phyloP scores from a whole-genome alignment of 1,140 invertebrate species.

The Aphelenchoides fujianensis region DNA sequence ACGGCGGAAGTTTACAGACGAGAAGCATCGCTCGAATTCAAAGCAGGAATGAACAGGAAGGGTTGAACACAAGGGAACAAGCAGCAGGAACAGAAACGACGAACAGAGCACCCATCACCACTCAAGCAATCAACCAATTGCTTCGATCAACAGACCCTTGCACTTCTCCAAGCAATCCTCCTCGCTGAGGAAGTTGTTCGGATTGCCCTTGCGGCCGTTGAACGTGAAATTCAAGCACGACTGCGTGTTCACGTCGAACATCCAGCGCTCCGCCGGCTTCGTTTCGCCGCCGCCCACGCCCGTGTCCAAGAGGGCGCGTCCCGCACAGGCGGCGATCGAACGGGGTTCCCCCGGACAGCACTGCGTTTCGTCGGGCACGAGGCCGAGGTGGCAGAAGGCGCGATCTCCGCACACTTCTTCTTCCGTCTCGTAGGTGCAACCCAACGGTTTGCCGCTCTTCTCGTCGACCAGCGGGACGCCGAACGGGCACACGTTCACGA shows the following conservation, averaged over 20 bases:
- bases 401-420: constrained; percentile 34
- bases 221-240: constrained; percentile 48
- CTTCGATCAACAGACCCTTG: constrained; percentile 44
- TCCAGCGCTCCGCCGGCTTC: constrained; percentile 38
- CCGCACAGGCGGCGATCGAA: constrained; percentile 48
- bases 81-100: no score
- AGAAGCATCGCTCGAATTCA: constrained; percentile 12
- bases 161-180: constrained; percentile 55
- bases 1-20: constrained; percentile 26
- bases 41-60: neutral
- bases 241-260: constrained; percentile 37
- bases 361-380: constrained; percentile 51
- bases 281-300: constrained; percentile 23
- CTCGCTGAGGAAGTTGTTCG: constrained; percentile 54
- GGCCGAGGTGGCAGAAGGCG: constrained; percentile 51
- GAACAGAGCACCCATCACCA: constrained; percentile 1
- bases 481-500: constrained; percentile 44
- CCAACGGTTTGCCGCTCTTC: constrained; percentile 28
- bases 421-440: constrained; percentile 49
- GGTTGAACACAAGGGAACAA: constrained; percentile 10
- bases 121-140: constrained; percentile 18
- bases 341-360: constrained; percentile 50
- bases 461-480: constrained; percentile 35
- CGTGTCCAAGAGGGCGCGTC: constrained; percentile 27
- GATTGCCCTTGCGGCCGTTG: constrained; percentile 52